Evolutionary conservation across 2,888 invertebrate species (phyloP).

Genomic region (Ochlodes sylvanus): DNA sequence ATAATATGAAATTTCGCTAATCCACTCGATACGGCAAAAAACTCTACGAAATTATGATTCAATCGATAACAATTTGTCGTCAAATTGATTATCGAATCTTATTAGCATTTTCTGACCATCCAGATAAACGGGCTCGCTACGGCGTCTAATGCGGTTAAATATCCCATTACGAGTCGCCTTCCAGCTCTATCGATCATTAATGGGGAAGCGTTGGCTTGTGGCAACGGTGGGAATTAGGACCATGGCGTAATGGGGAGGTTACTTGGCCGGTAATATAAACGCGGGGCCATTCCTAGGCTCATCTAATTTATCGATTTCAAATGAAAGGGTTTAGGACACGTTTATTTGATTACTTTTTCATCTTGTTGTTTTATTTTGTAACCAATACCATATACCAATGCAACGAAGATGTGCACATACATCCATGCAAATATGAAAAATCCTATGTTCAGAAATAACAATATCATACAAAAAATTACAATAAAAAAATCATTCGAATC

Average conservation of each 20-base stretch:
- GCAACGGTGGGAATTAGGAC: constrained; percentile 5
- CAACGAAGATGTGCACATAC: no score
- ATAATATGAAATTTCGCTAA: background rate
- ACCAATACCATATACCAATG: background rate
- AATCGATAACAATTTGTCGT: background rate
- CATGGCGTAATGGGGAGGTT: background rate
- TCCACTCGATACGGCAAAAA: background rate
- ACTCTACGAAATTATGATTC: background rate
- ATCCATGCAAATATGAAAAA: no score
- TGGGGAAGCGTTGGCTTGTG: background rate
- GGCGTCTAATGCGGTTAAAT: constrained; percentile 17
- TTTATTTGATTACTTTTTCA: background rate
- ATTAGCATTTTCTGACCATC: constrained; percentile 14
- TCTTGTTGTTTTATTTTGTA: background rate
- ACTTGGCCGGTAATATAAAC: background rate
- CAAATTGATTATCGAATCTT: background rate
- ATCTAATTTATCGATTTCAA: background rate
- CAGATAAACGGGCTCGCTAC: constrained; percentile 10
- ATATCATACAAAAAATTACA: no score
- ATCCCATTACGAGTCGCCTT: constrained; percentile 14
- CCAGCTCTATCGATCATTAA: constrained; percentile 14
- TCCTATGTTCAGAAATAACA: no score
- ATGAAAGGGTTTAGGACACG: background rate
- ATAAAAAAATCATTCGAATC: no score
- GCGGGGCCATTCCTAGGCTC: background rate